These are phyloP conservation scores for Ceyx cyanopectus DNA, from an alignment of 2,113 vertebrate genomes.

Conservation along the genomic window DNA sequence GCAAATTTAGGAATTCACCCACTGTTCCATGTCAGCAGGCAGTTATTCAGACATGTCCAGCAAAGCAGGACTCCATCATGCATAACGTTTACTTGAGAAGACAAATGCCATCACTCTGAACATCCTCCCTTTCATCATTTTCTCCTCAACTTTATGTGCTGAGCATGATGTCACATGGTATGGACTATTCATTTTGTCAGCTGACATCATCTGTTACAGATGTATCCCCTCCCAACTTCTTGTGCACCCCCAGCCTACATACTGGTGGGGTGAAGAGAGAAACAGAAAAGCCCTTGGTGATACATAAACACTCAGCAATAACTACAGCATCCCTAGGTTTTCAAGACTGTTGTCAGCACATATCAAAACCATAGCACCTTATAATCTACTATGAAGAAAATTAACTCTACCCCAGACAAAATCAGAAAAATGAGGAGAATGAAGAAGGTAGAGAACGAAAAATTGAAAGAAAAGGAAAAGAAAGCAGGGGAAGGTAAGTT, in stretches of 20 bases:
- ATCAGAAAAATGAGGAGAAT: neutral
- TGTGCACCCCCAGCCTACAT: rapidly evolving
- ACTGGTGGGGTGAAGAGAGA: rapidly evolving
- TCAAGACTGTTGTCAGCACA: neutral
- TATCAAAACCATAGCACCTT: neutral
- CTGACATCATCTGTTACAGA: neutral
- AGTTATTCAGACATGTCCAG: neutral
- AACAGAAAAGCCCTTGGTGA: neutral
- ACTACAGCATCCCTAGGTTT: neutral
- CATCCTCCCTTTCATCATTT: neutral
- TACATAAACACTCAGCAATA: neutral
- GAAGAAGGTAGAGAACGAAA: neutral
- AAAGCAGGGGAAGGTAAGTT: neutral
- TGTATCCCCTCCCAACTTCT: neutral
- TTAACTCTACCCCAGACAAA: neutral
- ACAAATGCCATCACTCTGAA: neutral
- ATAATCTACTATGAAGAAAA: neutral
- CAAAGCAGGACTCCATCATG: rapidly evolving
- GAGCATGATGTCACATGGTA: rapidly evolving
- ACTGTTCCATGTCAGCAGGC: neutral
- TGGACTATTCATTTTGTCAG: neutral
- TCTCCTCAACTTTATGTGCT: neutral
- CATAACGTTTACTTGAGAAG: rapidly evolving
- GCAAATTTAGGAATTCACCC: neutral
- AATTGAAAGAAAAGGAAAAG: neutral